Evolutionary conservation across 1,140 invertebrate genomes (phyloP), one percentile per base, ranked within the genome.

Genomic region (Scaptomyza graminum): DNA sequence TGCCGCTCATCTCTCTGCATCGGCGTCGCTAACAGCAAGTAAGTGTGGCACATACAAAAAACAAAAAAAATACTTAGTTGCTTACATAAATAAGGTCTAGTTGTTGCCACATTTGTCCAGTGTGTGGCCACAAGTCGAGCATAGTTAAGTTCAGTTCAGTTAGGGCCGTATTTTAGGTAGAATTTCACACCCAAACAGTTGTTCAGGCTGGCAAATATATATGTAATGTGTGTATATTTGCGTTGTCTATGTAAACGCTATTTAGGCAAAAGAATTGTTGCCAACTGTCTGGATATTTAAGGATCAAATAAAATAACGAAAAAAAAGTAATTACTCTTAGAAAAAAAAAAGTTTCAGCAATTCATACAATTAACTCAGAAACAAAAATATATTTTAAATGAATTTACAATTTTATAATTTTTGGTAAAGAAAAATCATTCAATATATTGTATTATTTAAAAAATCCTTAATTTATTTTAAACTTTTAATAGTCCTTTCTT

Each of bases 1-100:
- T 44, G 54, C 66, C 25, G 67, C 77, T 9, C 74, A 84, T 74
- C 84, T 93, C 11, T 91, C 90, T 39, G 93, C 93, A 11, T 92
- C 93, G 34, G 92, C 92, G 22, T 93, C 93, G 44, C 71, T 93
- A 43, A 89, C 92, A 83, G 93, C 93, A 87, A 92, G 93, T 93
- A 92, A 93, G 93, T 92, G 34, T 66, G 41, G 16, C 54, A 52
- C 46, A 6, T 3, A 18, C 25, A 63, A 22, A 8, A 13, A 52
- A n/a, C n/a, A 11, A 22, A 4, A 31, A 8, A 49, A 12, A 51
- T 34, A 70, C 15, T 13, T 15, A 7, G 28, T 28, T 28, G 28
- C 7, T 6, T 46, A 34, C 25, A 15, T 46, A 25, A 5, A 55
- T n/a, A 37, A 52, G 50, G 37, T 41, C 12, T 55, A 39, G 28